Conservation (phyloP, 1,140 invertebrate species). For the Micrasema minimum region DNA sequence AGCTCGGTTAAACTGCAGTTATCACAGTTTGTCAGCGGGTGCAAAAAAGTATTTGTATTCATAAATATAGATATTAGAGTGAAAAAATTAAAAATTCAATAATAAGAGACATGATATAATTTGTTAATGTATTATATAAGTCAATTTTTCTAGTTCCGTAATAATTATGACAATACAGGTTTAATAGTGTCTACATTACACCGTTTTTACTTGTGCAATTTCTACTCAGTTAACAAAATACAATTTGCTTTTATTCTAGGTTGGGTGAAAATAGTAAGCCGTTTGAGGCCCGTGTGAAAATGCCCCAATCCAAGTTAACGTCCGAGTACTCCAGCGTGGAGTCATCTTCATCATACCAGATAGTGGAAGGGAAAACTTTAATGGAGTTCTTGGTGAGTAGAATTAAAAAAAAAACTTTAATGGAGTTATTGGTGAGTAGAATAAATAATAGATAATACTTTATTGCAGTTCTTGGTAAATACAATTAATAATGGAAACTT, state of each 20-base stretch:
- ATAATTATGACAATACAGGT: too few relatives aligned
- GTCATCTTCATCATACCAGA: slow-evolving; percentile 78
- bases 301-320: slow-evolving; percentile 75
- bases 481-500: too few relatives aligned
- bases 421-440: slow-evolving; percentile 72
- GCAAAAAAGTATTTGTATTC: too few relatives aligned
- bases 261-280: slow-evolving; percentile 69
- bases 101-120: too few relatives aligned
- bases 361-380: slow-evolving; percentile 77
- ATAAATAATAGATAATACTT: slow-evolving; percentile 78
- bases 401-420: slow-evolving; percentile 77
- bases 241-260: slow-evolving; percentile 54
- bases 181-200: too few relatives aligned
- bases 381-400: slow-evolving; percentile 73
- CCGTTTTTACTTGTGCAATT: too few relatives aligned
- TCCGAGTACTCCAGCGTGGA: slow-evolving; percentile 77
- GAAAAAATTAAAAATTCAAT: too few relatives aligned
- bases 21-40: too few relatives aligned
- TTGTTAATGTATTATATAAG: too few relatives aligned
- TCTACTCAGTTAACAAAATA: too few relatives aligned
- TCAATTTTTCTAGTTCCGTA: neutral
- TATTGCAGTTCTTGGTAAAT: slow-evolving; percentile 70
- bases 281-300: slow-evolving; percentile 73
- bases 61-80: too few relatives aligned
- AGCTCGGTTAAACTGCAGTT: too few relatives aligned